Conservation (phyloP, 2,113 vertebrate genomes). For the Vulpes ferrilata region DNA sequence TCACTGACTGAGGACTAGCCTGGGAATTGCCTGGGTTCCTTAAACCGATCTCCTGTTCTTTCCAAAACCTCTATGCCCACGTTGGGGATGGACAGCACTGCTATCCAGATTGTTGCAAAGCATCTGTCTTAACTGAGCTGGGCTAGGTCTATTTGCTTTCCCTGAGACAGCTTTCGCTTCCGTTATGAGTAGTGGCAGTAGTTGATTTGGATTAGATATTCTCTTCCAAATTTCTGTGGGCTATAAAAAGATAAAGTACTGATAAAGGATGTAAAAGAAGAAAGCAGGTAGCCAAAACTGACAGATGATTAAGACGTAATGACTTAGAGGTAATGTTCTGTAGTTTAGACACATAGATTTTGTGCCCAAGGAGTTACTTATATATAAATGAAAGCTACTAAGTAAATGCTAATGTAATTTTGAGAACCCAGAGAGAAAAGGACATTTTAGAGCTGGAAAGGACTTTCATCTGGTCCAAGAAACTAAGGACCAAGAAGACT, state of each 20-base stretch:
- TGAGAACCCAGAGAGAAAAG: conserved; percentile 15
- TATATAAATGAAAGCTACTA: conserved; percentile 1
- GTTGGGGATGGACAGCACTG: not conserved
- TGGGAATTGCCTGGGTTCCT: not conserved
- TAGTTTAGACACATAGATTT: not conserved
- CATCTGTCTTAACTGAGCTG: not conserved
- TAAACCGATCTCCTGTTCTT: not conserved
- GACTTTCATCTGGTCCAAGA: conserved; percentile 46
- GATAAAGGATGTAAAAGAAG: conserved; percentile 24
- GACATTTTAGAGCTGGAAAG: conserved; percentile 41
- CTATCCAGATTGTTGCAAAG: not conserved
- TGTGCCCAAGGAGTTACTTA: conserved; percentile 22
- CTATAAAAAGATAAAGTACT: conserved; percentile 13
- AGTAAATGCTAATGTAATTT: conserved; percentile 13
- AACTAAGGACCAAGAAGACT: conserved; percentile 46
- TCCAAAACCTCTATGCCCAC: not conserved
- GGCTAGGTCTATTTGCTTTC: not conserved
- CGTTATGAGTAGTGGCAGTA: not conserved
- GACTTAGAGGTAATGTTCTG: not conserved
- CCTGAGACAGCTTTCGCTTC: not conserved
- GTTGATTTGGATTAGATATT: conserved; percentile 54
- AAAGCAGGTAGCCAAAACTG: not conserved
- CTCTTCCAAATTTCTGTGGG: conserved; percentile 27
- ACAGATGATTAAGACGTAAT: conserved; percentile 25
- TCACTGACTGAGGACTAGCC: not conserved